Percentiles rank a stretch among this genome's conserved stretches.
phyloP scores from a whole-genome alignment of 2,888 invertebrate genomes.

The Spicauda simplicius region DNA sequence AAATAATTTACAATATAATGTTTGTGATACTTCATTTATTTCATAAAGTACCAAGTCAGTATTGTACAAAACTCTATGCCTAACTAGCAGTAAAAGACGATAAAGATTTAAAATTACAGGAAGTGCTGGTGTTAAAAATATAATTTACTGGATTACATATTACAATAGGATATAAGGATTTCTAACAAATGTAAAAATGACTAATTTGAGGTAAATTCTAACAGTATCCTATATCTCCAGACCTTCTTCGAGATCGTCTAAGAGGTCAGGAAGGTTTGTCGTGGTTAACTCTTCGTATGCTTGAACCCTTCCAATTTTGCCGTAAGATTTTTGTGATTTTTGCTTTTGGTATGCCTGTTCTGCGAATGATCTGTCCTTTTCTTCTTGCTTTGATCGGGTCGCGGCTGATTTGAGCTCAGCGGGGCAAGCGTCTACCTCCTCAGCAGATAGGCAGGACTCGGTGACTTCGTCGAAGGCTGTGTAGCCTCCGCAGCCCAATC shows the following conservation, averaged over 20 bases:
- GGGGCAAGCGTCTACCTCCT: conserved; percentile 91
- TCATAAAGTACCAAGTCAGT: not conserved
- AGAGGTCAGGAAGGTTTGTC: conserved; percentile 11
- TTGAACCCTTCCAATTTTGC: conserved; percentile 24
- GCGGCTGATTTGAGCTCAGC: conserved; percentile 61
- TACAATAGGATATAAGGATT: not conserved
- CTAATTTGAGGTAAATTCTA: conserved; percentile 25
- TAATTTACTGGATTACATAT: not conserved
- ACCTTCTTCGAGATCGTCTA: conserved; percentile 6
- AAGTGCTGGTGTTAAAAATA: not conserved
- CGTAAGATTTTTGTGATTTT: conserved; percentile 17
- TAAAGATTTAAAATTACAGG: not conserved
- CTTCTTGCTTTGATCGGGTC: conserved; percentile 59
- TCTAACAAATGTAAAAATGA: conserved; percentile 9
- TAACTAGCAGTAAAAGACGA: conserved; percentile 1
- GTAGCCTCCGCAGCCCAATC: conserved; percentile 90
- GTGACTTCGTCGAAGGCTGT: conserved; percentile 91
- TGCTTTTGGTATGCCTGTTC: conserved; percentile 54
- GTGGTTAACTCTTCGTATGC: conserved; percentile 24
- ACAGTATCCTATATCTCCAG: not conserved
- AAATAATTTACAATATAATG: conserved; percentile 5
- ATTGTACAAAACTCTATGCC: conserved; percentile 14
- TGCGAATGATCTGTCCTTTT: conserved; percentile 56
- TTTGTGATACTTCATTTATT: conserved; percentile 8
- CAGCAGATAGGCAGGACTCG: conserved; percentile 90